Conservation (phyloP, 2,113 vertebrate species). For the Tenrec ecaudatus region DNA sequence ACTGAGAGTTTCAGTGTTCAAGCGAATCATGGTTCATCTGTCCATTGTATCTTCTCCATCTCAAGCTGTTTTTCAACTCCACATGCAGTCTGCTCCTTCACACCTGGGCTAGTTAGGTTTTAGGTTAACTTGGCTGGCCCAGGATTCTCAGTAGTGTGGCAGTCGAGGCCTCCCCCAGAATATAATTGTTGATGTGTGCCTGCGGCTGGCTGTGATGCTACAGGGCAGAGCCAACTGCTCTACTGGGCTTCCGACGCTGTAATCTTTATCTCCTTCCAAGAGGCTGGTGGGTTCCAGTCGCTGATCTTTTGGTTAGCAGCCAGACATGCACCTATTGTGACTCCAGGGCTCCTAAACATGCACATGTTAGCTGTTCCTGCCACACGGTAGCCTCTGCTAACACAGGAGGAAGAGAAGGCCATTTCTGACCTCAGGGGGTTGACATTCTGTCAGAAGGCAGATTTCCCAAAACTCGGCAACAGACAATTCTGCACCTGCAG, state of each 20-base stretch:
- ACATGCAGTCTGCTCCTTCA: neutral
- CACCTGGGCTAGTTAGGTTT: neutral
- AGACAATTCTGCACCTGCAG: neutral
- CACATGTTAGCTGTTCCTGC: neutral
- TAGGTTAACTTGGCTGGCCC: too few relatives aligned
- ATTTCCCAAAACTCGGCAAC: neutral
- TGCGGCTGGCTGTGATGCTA: neutral
- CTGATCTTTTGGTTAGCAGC: neutral
- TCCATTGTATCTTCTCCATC: neutral
- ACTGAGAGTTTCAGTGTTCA: neutral
- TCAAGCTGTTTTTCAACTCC: neutral
- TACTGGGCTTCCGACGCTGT: neutral
- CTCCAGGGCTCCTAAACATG: neutral
- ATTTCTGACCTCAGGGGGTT: neutral
- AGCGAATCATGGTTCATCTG: neutral
- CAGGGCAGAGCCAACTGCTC: neutral
- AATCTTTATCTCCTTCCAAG: neutral
- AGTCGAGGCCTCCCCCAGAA: too few relatives aligned
- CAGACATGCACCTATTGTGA: neutral
- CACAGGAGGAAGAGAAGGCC: slow-evolving; percentile 7
- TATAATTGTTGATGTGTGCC: neutral
- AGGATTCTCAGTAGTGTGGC: too few relatives aligned
- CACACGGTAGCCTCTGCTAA: neutral
- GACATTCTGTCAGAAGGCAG: neutral
- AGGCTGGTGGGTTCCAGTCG: neutral